Conservation (phyloP, 2,113 vertebrate species). For the Sminthopsis crassicaudata region DNA sequence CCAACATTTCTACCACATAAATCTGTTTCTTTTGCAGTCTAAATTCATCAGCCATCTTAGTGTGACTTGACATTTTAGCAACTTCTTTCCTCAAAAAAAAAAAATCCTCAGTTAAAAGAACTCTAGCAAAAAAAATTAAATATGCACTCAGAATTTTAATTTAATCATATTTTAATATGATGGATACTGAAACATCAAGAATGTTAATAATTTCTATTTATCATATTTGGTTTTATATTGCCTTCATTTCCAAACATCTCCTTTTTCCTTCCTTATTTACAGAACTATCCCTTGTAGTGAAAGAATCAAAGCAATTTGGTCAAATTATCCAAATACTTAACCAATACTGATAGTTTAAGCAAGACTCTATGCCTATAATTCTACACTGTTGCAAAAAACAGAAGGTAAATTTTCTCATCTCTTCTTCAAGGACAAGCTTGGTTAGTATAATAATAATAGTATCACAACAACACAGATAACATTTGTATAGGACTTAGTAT, state of each 20-base stretch:
- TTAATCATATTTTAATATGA: too few species aligned
- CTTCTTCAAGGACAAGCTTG: background rate
- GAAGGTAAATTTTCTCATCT: background rate
- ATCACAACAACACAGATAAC: background rate
- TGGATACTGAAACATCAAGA: background rate
- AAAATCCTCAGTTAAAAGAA: background rate
- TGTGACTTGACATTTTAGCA: constrained; percentile 17
- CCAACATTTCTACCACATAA: background rate
- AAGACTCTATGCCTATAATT: background rate
- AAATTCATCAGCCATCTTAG: background rate
- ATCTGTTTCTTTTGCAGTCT: constrained; percentile 10
- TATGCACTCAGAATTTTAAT: background rate
- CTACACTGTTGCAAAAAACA: background rate
- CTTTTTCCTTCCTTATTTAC: background rate
- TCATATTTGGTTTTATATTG: background rate
- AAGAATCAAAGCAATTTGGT: background rate
- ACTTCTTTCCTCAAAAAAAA: background rate
- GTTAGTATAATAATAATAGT: background rate
- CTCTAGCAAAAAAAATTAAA: background rate
- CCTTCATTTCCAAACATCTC: background rate
- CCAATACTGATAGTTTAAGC: background rate
- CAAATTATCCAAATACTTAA: background rate
- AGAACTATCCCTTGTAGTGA: background rate
- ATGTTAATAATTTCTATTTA: background rate
- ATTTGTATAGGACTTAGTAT: background rate